Conservation (phyloP, 1,140 invertebrate genomes). For the Monochamus saltuarius region DNA sequence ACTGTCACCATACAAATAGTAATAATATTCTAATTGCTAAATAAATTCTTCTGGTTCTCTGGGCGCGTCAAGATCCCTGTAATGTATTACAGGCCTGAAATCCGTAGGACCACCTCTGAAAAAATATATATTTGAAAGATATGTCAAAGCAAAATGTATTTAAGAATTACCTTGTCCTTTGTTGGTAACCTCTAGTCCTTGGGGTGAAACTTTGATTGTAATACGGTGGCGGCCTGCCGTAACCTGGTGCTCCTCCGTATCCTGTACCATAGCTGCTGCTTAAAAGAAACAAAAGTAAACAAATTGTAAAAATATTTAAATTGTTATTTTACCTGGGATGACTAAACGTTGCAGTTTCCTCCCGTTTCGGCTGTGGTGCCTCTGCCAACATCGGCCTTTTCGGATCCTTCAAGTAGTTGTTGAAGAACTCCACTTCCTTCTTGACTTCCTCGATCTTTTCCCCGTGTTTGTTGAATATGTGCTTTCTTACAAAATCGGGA, state of each 20-base stretch:
- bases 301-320: not conserved
- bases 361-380: slow-evolving; percentile 62
- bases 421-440: slow-evolving; percentile 96
- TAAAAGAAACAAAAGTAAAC: not conserved
- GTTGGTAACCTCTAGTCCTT: slow-evolving; percentile 44
- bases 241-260: slow-evolving; percentile 46
- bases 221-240: slow-evolving; percentile 50
- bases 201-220: slow-evolving; percentile 51
- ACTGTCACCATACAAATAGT: no score
- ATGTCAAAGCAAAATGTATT: slow-evolving; percentile 1
- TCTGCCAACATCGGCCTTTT: slow-evolving; percentile 93
- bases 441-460: slow-evolving; percentile 97
- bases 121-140: slow-evolving; percentile 1
- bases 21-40: slow-evolving; percentile 51
- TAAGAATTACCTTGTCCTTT: slow-evolving; percentile 39
- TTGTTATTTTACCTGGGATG: slow-evolving; percentile 28
- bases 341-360: slow-evolving; percentile 55
- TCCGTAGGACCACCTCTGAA: slow-evolving; percentile 66
- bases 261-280: slow-evolving; percentile 44
- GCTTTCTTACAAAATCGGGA: slow-evolving; percentile 97
- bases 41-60: slow-evolving; percentile 82
- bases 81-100: slow-evolving; percentile 84
- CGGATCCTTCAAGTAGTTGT: slow-evolving; percentile 94
- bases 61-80: slow-evolving; percentile 88
- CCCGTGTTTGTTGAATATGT: slow-evolving; percentile 96